phyloP scores from a whole-genome alignment of 2,113 vertebrate genomes.

The Abramis brama region DNA sequence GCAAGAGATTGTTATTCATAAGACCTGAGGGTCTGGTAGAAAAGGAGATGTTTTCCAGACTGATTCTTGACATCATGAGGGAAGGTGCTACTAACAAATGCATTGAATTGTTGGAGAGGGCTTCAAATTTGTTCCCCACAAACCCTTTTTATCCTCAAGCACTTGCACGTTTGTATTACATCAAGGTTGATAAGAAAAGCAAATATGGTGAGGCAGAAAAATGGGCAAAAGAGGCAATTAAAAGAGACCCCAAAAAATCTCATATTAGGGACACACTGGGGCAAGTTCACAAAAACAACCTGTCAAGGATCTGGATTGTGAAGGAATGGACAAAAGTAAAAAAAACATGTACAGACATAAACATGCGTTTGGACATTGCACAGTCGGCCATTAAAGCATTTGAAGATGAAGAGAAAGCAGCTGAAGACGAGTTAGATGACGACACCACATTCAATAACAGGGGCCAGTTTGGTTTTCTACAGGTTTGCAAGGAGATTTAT shows the following conservation, averaged over 20 bases:
- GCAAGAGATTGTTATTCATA: not conserved
- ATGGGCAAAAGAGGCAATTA: not conserved
- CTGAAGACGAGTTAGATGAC: not conserved
- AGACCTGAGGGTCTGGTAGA: not conserved
- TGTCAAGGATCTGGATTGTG: not conserved
- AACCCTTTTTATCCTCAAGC: not conserved
- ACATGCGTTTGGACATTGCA: not conserved
- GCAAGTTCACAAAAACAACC: not conserved
- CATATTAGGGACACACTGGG: not conserved
- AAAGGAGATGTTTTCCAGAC: not conserved
- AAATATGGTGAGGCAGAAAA: not conserved
- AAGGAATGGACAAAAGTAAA: fast-evolving
- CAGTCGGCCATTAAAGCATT: not conserved
- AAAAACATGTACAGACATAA: no score
- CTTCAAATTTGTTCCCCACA: not conserved
- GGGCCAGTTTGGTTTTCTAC: not conserved
- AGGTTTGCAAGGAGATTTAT: not conserved
- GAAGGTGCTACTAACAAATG: not conserved
- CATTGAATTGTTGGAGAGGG: fast-evolving
- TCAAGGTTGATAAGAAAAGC: not conserved
- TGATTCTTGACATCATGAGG: not conserved
- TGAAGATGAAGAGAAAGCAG: not conserved
- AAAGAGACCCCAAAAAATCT: not conserved
- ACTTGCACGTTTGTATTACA: not conserved
- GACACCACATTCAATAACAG: not conserved